Evolutionary conservation across 2,113 vertebrate species (phyloP).

Genomic region (Phalacrocorax carbo): DNA sequence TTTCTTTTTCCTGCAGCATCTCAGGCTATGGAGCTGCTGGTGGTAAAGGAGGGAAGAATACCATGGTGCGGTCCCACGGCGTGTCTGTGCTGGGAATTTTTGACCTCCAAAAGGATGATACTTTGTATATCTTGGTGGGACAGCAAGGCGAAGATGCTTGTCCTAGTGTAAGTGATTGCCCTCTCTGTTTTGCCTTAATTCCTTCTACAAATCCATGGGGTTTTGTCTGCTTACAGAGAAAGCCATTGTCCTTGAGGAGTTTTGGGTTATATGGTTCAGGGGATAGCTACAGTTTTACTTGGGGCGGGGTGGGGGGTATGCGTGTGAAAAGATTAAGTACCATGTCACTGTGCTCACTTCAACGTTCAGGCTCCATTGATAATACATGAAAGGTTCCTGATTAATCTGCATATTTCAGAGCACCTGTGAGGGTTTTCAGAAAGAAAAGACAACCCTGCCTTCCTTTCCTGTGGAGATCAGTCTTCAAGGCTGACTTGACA

Average conservation of each 20-base stretch:
- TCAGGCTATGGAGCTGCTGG: constrained; percentile 92
- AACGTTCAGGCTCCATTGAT: background rate
- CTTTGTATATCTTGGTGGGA: constrained; percentile 91
- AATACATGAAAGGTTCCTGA: background rate
- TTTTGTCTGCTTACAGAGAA: background rate
- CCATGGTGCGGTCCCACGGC: constrained; percentile 85
- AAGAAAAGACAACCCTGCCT: background rate
- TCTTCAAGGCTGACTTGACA: background rate
- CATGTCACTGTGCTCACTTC: background rate
- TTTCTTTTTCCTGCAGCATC: constrained; percentile 80
- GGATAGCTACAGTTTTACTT: background rate
- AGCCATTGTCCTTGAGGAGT: accelerated
- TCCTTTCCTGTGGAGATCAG: background rate
- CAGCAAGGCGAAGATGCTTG: constrained; percentile 95
- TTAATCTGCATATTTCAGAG: background rate
- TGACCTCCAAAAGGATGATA: constrained; percentile 85
- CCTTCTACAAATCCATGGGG: background rate
- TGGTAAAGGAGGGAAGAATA: constrained; percentile 90
- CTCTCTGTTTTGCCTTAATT: background rate
- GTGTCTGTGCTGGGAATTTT: constrained; percentile 90
- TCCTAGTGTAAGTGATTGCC: constrained; percentile 84
- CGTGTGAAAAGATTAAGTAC: background rate
- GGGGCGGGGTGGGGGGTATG: background rate
- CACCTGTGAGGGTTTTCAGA: background rate
- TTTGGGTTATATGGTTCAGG: background rate